Evolutionary conservation across 2,888 invertebrate species (phyloP), one percentile per base, ranked within the genome.

Genomic region (Chymomyza fuscimana): DNA sequence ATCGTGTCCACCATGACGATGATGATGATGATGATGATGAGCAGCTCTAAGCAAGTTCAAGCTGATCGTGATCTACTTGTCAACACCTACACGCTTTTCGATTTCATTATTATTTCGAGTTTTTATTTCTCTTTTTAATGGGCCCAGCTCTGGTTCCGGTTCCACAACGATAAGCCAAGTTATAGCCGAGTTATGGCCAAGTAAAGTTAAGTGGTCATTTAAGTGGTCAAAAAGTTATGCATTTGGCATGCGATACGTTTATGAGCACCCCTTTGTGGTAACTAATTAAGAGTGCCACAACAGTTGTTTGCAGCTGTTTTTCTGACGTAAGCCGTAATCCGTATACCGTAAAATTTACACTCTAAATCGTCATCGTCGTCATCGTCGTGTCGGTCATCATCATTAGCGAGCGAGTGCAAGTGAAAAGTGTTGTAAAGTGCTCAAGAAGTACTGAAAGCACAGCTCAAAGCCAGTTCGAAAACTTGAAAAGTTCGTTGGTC

Each of bases 51-150:
- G 62, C 46, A 25, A 58, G 51, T 50, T 46, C 51, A 51, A 61
- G 65, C 40, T 69, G 67, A 63, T 73, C 87, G 82, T 83, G 86
- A 83, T 85, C 87, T 78, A 83, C 82, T 83, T 83, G 82, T 83
- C 87, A 85, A 87, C 86, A 87, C 78, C 82, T 82, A 78, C 82
- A 80, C 87, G 87, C 69, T 61, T 56, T 46, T 22, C 64, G 74
- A 79, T 87, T 66, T 70, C 46, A 5, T 56, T 56, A 54, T 50
- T 60, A 32, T 22, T 59, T 59, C 22, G 22, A 58, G 61, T 54
- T 40, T 54, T 69, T 65, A 54, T 67, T 32, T 54, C 60, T 64
- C 40, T 69, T 25, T 51, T 74, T 60, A 74, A 70, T 50, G 64
- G 72, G 19, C 56, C 40, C 54, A 65, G 73, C 32, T 59, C 58